Evolutionary conservation across 2,888 invertebrate species (phyloP), one percentile per base, ranked within the genome.

Genomic region (Drosophila setosimentum): DNA sequence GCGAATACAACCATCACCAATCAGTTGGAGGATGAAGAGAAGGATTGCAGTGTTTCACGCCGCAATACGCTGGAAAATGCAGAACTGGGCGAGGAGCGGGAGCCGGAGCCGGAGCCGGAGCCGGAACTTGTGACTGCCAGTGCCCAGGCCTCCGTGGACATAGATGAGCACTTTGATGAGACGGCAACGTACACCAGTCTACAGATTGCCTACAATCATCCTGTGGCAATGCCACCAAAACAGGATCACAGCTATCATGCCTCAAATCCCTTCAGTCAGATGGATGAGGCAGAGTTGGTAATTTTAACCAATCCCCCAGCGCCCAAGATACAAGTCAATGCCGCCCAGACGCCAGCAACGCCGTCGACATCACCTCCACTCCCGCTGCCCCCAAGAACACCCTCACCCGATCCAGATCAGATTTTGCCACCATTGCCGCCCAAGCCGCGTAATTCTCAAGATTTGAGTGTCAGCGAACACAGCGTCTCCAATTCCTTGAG

Each of bases 121-220:
- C 69, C 64, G 82, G 81, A 60, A 65, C 70, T 60, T 60, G 80
- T 37, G 0, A 76, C 81, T 2, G 85, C 85, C 55, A 92, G 91
- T 67, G 84, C 83, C 6, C 88, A 92, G 51, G 87, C 84, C 11
- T 92, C 90, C 0, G 94, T 94, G 86, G 95, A 96, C 32, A 84
- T 94, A 0, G 96, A 95, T 50, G 94, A 94, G 62, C 95, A 95
- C 32, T 96, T 96, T 77, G 95, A 96, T 88, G 97, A 97, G 85
- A 95, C 95, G 33, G 96, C 96, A 63, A 97, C 97, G 0, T 97
- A 97, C 89, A 96, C 96, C 2, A 97, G 97, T 91, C 93, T 97
- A 58, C 97, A 97, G 91, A 94, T 97, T 90, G 97, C 97, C 0
- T 97, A 97, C 93, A 96, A 96, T 91, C 97, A 97, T 93, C 97